Evolutionary conservation across 37 sponge, comb jelly and placozoan species (phyloP).

Genomic region (Tethya wilhelma): DNA sequence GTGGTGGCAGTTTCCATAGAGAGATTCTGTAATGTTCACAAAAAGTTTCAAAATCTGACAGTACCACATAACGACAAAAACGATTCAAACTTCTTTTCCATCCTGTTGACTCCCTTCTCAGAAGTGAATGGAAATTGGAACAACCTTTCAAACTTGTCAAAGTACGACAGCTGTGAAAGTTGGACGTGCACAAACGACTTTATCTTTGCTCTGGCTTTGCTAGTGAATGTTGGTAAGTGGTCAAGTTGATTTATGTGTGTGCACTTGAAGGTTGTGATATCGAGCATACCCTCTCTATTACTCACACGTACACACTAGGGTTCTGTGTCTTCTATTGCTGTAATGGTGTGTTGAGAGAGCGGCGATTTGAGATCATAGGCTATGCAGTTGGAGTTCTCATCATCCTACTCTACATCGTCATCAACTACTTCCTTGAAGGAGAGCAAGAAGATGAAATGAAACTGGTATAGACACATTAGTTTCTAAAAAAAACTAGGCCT

Average conservation of each 20-base stretch:
- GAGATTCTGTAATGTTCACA: constrained; percentile 11
- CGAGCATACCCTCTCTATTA: neutral
- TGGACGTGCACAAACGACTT: constrained; percentile 62
- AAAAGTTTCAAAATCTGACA: neutral
- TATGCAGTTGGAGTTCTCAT: constrained; percentile 25
- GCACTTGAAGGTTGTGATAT: too few species aligned
- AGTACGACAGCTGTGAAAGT: neutral
- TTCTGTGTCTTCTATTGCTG: constrained; percentile 59
- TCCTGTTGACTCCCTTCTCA: neutral
- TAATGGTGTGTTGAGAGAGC: constrained; percentile 69
- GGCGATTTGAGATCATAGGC: constrained; percentile 62
- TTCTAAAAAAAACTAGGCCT: neutral
- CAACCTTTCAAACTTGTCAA: too few species aligned
- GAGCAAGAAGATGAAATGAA: neutral
- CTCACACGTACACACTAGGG: constrained; percentile 10
- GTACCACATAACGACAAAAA: neutral
- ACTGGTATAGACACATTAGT: too few species aligned
- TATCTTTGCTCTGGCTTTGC: constrained; percentile 40
- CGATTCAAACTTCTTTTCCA: neutral
- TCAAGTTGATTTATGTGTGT: neutral
- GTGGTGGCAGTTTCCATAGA: constrained; percentile 25
- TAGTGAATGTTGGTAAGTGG: constrained; percentile 28
- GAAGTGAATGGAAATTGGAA: neutral
- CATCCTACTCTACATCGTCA: constrained; percentile 50
- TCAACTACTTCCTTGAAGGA: constrained; percentile 56